phyloP scores from a whole-genome alignment of 2,797 vertebrate genomes.

The Microhierax caerulescens region DNA sequence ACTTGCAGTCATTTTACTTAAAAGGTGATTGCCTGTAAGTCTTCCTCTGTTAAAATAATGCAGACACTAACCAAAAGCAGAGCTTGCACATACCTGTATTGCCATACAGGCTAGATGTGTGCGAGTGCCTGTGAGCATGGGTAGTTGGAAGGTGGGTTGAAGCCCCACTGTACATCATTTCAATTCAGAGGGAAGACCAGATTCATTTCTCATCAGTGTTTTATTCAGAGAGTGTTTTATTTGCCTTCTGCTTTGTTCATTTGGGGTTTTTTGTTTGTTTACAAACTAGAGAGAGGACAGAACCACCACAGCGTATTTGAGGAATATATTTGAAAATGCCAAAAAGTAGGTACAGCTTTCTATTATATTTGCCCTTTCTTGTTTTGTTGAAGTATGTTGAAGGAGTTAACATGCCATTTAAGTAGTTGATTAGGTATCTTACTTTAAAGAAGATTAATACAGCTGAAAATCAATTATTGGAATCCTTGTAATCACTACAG shows the following conservation, averaged over 20 bases:
- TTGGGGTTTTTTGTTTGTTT: conserved; percentile 18
- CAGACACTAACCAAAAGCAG: background rate
- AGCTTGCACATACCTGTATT: background rate
- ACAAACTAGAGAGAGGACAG: conserved; percentile 82
- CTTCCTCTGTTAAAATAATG: background rate
- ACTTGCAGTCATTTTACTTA: background rate
- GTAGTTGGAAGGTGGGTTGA: background rate
- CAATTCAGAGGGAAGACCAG: background rate
- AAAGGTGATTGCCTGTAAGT: background rate
- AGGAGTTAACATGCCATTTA: background rate
- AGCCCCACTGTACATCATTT: background rate
- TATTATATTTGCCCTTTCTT: background rate
- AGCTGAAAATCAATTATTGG: background rate
- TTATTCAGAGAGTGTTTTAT: background rate
- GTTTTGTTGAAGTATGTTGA: background rate
- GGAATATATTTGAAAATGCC: conserved; percentile 87
- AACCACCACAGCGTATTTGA: conserved; percentile 69
- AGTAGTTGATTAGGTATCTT: background rate
- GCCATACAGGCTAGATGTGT: background rate
- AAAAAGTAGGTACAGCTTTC: conserved; percentile 83
- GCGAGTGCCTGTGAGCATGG: background rate
- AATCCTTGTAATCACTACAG: background rate
- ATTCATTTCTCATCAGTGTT: background rate
- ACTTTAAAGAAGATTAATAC: background rate
- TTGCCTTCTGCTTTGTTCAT: background rate